These are phyloP conservation scores for Lycocorax pyrrhopterus DNA, from an alignment of 2,113 vertebrate species.

Conservation along the genomic window DNA sequence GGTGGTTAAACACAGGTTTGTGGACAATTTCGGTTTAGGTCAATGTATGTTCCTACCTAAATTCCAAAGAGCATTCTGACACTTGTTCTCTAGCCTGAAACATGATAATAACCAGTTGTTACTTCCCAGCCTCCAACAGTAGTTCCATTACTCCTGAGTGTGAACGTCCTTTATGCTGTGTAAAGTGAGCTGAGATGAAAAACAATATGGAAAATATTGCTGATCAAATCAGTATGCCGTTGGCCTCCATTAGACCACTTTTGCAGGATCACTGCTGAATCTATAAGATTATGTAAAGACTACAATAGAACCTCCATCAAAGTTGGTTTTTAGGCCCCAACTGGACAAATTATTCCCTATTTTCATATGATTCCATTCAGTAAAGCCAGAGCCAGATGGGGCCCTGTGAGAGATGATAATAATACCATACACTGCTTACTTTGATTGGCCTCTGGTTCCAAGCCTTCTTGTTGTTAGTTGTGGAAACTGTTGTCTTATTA, in stretches of 20 bases:
- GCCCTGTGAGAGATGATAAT: background rate
- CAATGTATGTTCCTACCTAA: background rate
- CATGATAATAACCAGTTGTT: background rate
- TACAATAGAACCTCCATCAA: background rate
- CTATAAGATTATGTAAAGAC: background rate
- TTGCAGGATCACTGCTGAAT: background rate
- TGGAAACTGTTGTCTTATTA: conserved; percentile 98
- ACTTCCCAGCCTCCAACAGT: background rate
- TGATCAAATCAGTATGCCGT: background rate
- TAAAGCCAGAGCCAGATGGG: background rate
- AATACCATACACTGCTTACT: conserved; percentile 78
- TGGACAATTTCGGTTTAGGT: background rate
- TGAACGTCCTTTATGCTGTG: background rate
- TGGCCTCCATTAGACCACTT: background rate
- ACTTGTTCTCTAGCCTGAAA: background rate
- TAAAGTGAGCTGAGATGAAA: background rate
- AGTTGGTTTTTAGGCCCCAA: background rate
- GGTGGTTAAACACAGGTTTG: background rate
- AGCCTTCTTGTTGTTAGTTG: conserved; percentile 94
- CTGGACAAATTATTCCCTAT: background rate
- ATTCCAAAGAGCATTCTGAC: background rate
- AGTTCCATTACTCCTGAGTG: background rate
- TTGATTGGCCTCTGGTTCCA: conserved; percentile 96
- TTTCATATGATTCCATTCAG: background rate
- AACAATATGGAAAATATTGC: background rate